Evolutionary conservation across 37 sponge, comb jelly and placozoan genomes (phyloP).

Genomic region (Chondrilla cf. caribensis): DNA sequence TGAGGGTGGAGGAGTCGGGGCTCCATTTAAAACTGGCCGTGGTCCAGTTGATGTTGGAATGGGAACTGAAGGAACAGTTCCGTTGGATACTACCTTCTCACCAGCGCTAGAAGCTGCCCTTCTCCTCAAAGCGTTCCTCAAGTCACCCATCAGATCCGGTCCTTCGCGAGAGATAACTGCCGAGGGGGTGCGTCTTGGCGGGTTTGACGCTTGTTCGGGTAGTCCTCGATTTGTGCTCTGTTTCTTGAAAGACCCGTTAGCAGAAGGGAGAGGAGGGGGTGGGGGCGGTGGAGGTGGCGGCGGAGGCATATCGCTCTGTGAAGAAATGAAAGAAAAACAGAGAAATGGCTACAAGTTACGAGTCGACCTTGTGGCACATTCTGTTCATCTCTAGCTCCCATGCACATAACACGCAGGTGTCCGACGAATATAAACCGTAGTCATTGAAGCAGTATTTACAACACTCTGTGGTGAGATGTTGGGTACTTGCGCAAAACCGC

Average conservation of each 20-base stretch:
- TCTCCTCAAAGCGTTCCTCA: slow-evolving; percentile 14
- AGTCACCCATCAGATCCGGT: slow-evolving; percentile 24
- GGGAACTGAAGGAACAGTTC: neutral
- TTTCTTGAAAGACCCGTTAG: neutral
- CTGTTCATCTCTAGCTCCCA: too few relatives aligned
- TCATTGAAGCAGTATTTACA: too few relatives aligned
- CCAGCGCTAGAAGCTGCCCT: neutral
- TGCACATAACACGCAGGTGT: too few relatives aligned
- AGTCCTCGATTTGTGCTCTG: neutral
- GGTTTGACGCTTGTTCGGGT: too few relatives aligned
- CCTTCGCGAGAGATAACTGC: neutral
- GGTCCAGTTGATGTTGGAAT: neutral
- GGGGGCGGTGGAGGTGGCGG: slow-evolving; percentile 32
- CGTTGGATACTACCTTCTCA: neutral
- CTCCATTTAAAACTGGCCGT: too few relatives aligned
- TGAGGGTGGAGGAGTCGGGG: too few relatives aligned
- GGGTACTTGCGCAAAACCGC: too few relatives aligned
- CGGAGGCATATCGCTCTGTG: neutral
- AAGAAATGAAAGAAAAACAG: too few relatives aligned
- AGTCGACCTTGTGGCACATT: too few relatives aligned
- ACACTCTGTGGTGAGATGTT: too few relatives aligned
- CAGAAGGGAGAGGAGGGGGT: neutral
- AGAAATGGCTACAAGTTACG: too few relatives aligned
- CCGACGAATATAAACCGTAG: too few relatives aligned
- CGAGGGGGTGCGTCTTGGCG: neutral